Base-by-base conservation (phyloP, 2,888 invertebrate species). In the Cylloceria caligata region DNA sequence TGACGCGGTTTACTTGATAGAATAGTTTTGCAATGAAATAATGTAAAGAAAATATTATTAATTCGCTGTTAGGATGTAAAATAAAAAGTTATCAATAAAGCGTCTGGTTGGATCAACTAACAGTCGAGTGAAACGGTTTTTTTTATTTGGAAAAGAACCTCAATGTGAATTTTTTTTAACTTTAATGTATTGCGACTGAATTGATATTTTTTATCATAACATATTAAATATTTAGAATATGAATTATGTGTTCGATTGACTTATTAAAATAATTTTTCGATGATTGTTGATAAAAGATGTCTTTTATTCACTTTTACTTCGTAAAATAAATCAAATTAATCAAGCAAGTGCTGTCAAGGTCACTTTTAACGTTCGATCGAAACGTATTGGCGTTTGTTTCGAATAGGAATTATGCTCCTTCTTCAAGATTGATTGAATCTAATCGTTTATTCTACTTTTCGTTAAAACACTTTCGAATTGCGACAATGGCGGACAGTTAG, bases 401-500 rank as follows among this genome's bases (percentile, higher is more conserved):
- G 13, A 55, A 11, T 39, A 19, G 21, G 42, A 30, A 39, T n/a
- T n/a, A n/a, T 55, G 24, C 55, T 27, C 11, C 55, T 27, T 27
- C 69, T 27, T 39, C 11, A 55, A 9, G 39, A 7, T 24, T 24
- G 21, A 21, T 4, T 30, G 39, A 16, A 7, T 21, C 11, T 19
- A 67, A 30, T 34, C 5, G 49, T 24, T 69, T 55, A 36, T 42
- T 36, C 16, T 36, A 69, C 69, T 55, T 69, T 39, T 55, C 55
- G 69, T 69, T 55, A 39, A 27, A 24, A 24, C 39, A 55, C 49
- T 55, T 42, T 16, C 27, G 11, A 49, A 5, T 21, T 0, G 52
- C 21, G 13, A 27, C 27, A 55, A 24, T 57, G 34, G 24, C 21
- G 57, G 36, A 24, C 55, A n/a, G 39, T 55, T 55, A 5, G 21